These are phyloP conservation scores for Mythimna loreyi DNA, from an alignment of 2,888 invertebrate species.

Conservation along the genomic window DNA sequence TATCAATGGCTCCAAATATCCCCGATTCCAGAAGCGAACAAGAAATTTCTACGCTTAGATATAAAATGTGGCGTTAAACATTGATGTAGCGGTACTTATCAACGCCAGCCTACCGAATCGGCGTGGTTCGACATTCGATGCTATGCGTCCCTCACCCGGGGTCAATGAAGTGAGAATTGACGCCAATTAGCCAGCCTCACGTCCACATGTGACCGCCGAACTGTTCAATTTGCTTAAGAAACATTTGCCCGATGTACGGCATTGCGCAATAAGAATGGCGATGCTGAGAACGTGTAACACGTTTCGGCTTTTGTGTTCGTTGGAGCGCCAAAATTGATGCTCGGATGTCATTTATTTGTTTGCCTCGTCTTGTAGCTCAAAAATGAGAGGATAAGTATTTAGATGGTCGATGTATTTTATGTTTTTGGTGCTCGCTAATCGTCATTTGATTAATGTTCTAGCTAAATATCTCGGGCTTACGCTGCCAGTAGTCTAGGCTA, in stretches of 20 bases:
- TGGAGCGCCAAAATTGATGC: slow-evolving; percentile 23
- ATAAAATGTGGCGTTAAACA: neutral
- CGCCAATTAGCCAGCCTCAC: slow-evolving; percentile 69
- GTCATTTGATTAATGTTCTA: neutral
- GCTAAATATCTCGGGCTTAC: neutral
- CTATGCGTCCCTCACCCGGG: slow-evolving; percentile 59
- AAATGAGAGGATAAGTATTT: slow-evolving; percentile 7
- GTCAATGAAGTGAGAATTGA: slow-evolving; percentile 74
- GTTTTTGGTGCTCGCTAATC: slow-evolving; percentile 1
- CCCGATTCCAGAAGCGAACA: neutral
- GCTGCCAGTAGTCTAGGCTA: neutral
- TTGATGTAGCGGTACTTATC: slow-evolving; percentile 41
- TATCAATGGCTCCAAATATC: neutral
- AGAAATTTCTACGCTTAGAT: slow-evolving; percentile 13
- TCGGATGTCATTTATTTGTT: slow-evolving; percentile 32
- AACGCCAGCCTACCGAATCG: slow-evolving; percentile 46
- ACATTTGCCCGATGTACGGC: slow-evolving; percentile 38
- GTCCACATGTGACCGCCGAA: slow-evolving; percentile 64
- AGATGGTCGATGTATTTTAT: neutral
- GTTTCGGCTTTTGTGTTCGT: slow-evolving; percentile 43
- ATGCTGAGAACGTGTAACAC: slow-evolving; percentile 46
- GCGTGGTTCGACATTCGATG: slow-evolving; percentile 60
- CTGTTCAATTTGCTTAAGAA: slow-evolving; percentile 56
- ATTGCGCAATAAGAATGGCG: slow-evolving; percentile 45
- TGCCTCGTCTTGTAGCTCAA: neutral